Evolutionary conservation across 2,113 vertebrate species (phyloP), one percentile per base, ranked within the genome.

Genomic region (Austrofundulus limnaeus): DNA sequence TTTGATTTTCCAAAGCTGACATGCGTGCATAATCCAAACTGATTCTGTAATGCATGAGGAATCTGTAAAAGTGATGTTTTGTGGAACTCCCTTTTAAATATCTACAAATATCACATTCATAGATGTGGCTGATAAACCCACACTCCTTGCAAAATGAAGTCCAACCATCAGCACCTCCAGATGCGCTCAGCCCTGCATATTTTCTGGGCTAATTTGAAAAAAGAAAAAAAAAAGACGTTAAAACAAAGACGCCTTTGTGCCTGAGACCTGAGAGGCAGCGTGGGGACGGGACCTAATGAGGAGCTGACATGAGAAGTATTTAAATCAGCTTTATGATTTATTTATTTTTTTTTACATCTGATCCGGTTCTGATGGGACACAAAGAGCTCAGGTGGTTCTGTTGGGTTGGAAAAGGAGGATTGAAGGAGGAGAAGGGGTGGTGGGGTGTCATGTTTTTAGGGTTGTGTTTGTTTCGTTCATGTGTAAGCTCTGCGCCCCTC

Each of bases 401-500:
- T 64, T 20, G 20, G n/a, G 9, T 66, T 52, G 64, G 42, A 38
- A 42, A 11, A 38, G 17, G 28, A 38, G 76, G 61, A 23, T 39
- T 2, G 34, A 10, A 11, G 49, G n/a, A 21, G 51, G 39, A 55
- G 66, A 83, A n/a, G n/a, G n/a, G n/a, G n/a, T n/a, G n/a, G n/a
- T 7, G 43, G 47, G 47, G 39, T 41, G 45, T 6, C 19, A 21
- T 5, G 37, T 54, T 24, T 66, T 56, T 57, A 51, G 34, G 72
- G 39, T 63, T 76, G 63, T 76, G 82, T 85, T 77, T 80, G 66
- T n/a, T n/a, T n/a, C n/a, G n/a, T n/a, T n/a, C 23, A 43, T 75
- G 52, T 61, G 39, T 39, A 45, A 69, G 71, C 72, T 7, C 14
- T 21, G 61, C n/a, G 4, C 86, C 89, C 87, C 61, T 86, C 87